phyloP scores from a whole-genome alignment of 2,113 vertebrate species.

The Brachirus orientalis region DNA sequence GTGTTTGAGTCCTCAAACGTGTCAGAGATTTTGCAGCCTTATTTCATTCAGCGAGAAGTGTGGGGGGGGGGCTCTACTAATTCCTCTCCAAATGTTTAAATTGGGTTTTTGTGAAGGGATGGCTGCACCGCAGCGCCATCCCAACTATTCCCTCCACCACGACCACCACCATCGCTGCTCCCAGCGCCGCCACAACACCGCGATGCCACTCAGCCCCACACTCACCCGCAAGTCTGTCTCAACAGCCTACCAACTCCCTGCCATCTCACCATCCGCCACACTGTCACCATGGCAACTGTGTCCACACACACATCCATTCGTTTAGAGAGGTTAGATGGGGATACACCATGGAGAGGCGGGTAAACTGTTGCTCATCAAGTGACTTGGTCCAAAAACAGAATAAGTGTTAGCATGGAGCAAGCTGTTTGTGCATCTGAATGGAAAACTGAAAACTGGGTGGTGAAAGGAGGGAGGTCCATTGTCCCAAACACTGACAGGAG shows the following conservation, averaged over 20 bases:
- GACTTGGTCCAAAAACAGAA: conserved; percentile 70
- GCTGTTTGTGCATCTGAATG: conserved; percentile 70
- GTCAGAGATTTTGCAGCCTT: conserved; percentile 69
- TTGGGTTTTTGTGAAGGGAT: conserved; percentile 64
- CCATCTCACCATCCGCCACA: conserved; percentile 68
- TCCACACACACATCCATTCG: conserved; percentile 71
- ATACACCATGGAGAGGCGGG: conserved; percentile 68
- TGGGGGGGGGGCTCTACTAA: conserved; percentile 75
- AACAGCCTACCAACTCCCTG: conserved; percentile 73
- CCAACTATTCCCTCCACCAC: conserved; percentile 70
- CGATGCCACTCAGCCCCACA: conserved; percentile 63
- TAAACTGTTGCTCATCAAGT: conserved; percentile 73
- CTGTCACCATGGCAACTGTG: conserved; percentile 82
- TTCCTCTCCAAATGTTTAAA: conserved; percentile 71
- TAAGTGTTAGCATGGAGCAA: conserved; percentile 61
- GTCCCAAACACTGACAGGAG: conserved; percentile 26
- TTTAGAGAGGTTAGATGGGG: conserved; percentile 70
- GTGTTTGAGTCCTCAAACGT: conserved; percentile 64
- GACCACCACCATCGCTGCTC: conserved; percentile 4
- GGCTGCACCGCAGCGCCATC: conserved; percentile 35
- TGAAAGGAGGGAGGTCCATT: conserved; percentile 39
- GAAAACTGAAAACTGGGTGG: conserved; percentile 59
- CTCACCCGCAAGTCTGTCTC: conserved; percentile 75
- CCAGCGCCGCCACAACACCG: conserved; percentile 50
- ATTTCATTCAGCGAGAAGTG: conserved; percentile 78